Evolutionary conservation across 92 coral and sea anemone genomes (phyloP), one percentile per base, ranked within the genome.

Genomic region (Palythoa grandiflora): DNA sequence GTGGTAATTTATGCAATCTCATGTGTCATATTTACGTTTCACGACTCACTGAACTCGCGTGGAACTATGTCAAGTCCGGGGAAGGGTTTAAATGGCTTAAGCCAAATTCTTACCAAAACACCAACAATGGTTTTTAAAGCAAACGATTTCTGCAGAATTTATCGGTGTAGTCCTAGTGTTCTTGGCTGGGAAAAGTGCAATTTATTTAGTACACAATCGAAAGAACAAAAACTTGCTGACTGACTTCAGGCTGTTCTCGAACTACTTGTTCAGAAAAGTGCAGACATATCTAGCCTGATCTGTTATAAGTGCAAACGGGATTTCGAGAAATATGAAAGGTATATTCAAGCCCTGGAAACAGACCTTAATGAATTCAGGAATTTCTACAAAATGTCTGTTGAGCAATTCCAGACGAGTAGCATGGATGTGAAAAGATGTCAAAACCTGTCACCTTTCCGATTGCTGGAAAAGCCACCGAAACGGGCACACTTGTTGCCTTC

Each of bases 281-380:
- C 9, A 75, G 89, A 71, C 8, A 40, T 83, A 44, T 84, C 92
- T 14, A 59, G 70, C 3, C 17, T 19, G 15, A 35, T 75, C 6
- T 89, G 92, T 72, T 73, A 71, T 36, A 89, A 89, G 74, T 89
- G 92, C 76, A 77, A 74, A 76, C 21, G 89, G 5, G 83, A 73
- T n/a, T 35, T 84, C 14, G 89, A 89, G 20, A 89, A 84, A 44
- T 63, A 51, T 35, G 88, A 84, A 44, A 83, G 28, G 19, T 55
- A 65, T 57, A 73, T 75, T 38, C 60, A 68, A 63, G 75, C 72
- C 63, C 55, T 60, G 37, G 44, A 54, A 77, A 57, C 47, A 6
- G 60, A 76, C 72, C 77, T 84, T 5, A 36, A 47, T 4, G 13
- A 68, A 21, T 68, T 84, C 88, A 84, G 72, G 55, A 11, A 84